Evolutionary conservation across 2,888 invertebrate genomes (phyloP).

Genomic region (Cantharis lateralis): DNA sequence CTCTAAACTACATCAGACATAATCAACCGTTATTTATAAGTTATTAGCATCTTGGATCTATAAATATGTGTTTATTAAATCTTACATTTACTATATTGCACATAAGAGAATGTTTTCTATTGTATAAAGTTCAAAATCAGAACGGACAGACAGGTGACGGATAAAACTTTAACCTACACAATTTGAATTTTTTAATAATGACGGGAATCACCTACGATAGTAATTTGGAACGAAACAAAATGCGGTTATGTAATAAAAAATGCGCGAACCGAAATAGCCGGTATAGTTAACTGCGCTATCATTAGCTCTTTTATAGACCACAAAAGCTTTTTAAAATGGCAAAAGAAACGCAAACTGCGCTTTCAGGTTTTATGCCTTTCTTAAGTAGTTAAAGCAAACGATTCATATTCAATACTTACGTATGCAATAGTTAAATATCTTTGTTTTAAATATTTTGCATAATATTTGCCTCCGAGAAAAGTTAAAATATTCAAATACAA

Average conservation of each 20-base stretch:
- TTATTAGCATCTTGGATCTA: background rate
- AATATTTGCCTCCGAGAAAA: background rate
- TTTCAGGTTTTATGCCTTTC: background rate
- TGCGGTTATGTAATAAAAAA: constrained; percentile 4
- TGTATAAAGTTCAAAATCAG: background rate
- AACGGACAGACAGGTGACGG: background rate
- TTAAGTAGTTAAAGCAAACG: background rate
- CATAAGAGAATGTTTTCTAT: background rate
- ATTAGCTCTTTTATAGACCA: constrained; percentile 22
- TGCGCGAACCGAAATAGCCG: background rate
- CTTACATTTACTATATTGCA: background rate
- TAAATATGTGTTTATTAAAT: background rate
- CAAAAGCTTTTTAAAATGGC: constrained; percentile 9
- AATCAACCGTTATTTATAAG: too few relatives aligned
- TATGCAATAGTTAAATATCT: background rate
- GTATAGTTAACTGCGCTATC: constrained; percentile 13
- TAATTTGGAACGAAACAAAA: background rate
- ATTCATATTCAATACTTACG: background rate
- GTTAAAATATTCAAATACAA: background rate
- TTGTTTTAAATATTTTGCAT: background rate
- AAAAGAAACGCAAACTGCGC: constrained; percentile 10
- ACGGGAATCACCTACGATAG: background rate
- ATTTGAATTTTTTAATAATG: background rate
- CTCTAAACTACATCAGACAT: background rate
- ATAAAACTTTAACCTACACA: background rate